Conservation (phyloP, 2,888 invertebrate species). For the Lordiphosa fenestrarum region DNA sequence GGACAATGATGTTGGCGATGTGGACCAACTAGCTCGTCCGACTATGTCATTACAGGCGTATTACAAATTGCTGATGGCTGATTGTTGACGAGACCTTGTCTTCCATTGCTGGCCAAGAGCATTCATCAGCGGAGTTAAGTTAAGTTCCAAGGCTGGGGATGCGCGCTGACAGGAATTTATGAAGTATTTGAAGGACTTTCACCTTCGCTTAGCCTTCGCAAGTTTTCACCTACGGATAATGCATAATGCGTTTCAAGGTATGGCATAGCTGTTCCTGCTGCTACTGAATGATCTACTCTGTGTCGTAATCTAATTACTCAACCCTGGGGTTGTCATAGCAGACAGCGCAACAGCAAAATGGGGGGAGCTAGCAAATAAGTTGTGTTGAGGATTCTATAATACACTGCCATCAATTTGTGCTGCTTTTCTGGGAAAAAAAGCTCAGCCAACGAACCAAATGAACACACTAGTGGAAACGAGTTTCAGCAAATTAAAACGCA, state of each 20-base stretch:
- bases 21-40: constrained; percentile 27
- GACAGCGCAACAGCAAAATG: constrained; percentile 1
- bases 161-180: neutral
- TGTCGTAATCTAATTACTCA: constrained; percentile 38
- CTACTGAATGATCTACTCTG: constrained; percentile 11
- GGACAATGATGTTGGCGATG: constrained; percentile 16
- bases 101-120: constrained; percentile 3
- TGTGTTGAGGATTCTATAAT: constrained; percentile 7
- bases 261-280: neutral
- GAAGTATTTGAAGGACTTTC: too few relatives aligned
- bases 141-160: neutral
- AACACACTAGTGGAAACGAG: too few relatives aligned
- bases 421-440: too few relatives aligned
- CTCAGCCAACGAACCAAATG: too few relatives aligned
- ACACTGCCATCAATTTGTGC: neutral
- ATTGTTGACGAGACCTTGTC: constrained; percentile 34
- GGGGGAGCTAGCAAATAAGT: too few relatives aligned
- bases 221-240: too few relatives aligned
- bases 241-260: too few relatives aligned
- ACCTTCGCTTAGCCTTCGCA: too few relatives aligned
- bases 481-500: too few relatives aligned
- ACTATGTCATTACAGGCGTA: constrained; percentile 42
- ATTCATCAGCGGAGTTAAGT: constrained; percentile 31
- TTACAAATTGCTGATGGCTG: constrained; percentile 55
- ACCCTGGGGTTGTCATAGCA: constrained; percentile 7